Conservation (phyloP, 2,113 vertebrate species). For the Sterna hirundo region DNA sequence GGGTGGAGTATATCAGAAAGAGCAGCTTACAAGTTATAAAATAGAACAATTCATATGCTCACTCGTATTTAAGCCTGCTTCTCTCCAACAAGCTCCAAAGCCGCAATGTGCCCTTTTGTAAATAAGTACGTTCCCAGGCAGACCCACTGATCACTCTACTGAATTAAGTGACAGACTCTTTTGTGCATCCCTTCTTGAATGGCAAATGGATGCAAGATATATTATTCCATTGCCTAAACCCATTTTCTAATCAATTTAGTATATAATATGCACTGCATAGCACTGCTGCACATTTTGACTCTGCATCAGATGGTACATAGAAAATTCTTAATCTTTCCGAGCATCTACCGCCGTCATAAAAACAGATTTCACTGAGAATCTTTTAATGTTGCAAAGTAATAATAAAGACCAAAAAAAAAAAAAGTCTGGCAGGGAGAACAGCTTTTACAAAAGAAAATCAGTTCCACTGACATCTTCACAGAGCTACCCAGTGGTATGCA, state of each 20-base stretch:
- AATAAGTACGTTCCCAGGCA: not conserved
- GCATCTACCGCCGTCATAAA: not conserved
- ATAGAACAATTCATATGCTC: not conserved
- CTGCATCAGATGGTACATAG: not conserved
- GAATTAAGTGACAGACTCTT: constrained; percentile 52
- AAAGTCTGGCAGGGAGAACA: not conserved
- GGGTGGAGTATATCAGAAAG: not conserved
- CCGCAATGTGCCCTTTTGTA: constrained; percentile 3
- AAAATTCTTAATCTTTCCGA: not conserved
- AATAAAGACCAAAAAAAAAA: not conserved
- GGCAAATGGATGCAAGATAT: constrained; percentile 15
- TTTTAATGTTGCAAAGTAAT: not conserved
- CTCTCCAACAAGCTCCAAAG: constrained; percentile 9
- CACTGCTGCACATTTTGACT: not conserved
- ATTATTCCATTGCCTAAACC: not conserved
- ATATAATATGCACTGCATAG: not conserved
- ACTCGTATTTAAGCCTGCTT: constrained; percentile 16
- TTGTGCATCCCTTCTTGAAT: constrained; percentile 34
- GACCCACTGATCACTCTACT: constrained; percentile 12
- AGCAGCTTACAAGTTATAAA: constrained; percentile 14
- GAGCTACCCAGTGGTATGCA: not conserved
- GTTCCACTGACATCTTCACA: not conserved
- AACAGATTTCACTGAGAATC: not conserved
- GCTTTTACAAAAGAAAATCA: not conserved
- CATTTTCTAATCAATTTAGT: not conserved